Conservation (phyloP, 2,113 vertebrate species). For the Orcinus orca region DNA sequence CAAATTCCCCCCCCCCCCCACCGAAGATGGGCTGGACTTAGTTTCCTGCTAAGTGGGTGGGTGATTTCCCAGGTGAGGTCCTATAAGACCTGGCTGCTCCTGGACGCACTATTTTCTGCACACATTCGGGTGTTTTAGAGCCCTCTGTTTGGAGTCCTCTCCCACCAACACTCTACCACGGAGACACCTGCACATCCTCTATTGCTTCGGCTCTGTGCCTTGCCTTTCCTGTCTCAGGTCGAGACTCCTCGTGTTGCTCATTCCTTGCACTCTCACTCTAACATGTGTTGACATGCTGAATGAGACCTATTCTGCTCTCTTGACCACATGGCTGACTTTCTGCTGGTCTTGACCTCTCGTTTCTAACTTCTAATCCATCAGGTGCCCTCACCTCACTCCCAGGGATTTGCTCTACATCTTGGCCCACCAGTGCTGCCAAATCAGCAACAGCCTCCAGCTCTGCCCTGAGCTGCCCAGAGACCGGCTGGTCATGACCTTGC, state of each 20-base stretch:
- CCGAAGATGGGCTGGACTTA: neutral
- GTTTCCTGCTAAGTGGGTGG: too few species aligned
- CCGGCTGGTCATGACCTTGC: fast-evolving
- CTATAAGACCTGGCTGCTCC: neutral
- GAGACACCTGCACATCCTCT: neutral
- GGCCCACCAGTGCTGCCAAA: neutral
- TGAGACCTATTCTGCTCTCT: neutral
- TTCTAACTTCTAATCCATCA: neutral
- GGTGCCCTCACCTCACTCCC: fast-evolving
- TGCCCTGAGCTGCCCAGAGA: neutral
- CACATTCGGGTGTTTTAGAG: neutral
- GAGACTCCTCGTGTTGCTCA: fast-evolving
- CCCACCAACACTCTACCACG: fast-evolving
- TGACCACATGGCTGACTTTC: neutral
- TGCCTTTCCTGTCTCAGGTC: neutral
- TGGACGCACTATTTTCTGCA: neutral
- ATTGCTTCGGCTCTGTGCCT: too few species aligned
- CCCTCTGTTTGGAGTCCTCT: neutral
- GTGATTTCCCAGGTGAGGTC: neutral
- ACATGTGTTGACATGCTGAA: neutral
- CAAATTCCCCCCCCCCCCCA: neutral
- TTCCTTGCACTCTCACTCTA: fast-evolving
- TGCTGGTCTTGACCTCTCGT: neutral
- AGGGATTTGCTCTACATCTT: neutral
- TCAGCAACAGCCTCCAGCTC: neutral